phyloP scores from a whole-genome alignment of 1,140 invertebrate species.

The Aphaenogaster ashmeadi region DNA sequence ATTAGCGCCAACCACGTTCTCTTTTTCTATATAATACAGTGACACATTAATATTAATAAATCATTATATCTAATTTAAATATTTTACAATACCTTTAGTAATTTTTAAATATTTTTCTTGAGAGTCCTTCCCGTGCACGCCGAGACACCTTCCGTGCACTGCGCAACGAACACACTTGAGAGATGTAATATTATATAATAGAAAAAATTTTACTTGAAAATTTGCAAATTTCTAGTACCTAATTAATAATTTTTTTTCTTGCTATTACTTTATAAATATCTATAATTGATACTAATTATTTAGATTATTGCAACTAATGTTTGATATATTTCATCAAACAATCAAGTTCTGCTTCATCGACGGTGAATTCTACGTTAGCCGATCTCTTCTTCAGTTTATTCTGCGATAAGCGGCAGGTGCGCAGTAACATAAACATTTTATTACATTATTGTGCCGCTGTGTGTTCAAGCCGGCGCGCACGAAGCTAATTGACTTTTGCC shows the following conservation, averaged over 20 bases:
- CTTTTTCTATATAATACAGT: neutral
- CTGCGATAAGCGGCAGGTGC: constrained; percentile 52
- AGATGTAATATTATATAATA: neutral
- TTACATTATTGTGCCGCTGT: constrained; percentile 53
- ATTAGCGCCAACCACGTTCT: neutral
- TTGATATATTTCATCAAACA: neutral
- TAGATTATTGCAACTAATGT: neutral
- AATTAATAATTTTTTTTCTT: neutral
- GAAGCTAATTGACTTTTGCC: constrained; percentile 60
- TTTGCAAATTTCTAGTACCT: neutral
- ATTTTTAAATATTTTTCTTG: neutral
- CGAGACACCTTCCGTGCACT: too few species aligned
- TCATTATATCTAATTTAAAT: neutral
- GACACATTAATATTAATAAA: neutral
- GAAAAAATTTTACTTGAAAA: neutral
- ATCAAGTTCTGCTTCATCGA: constrained; percentile 23
- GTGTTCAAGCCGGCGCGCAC: constrained; percentile 38
- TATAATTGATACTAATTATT: neutral
- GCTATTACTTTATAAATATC: neutral
- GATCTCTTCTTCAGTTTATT: constrained; percentile 43
- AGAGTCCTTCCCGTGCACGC: neutral
- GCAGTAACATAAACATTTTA: constrained; percentile 65
- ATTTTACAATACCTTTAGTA: too few species aligned
- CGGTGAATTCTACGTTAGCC: neutral
- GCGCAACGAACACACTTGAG: neutral